Evolutionary conservation across 2,888 invertebrate species (phyloP), one percentile per base, ranked within the genome.

Genomic region (Machimus rusticus): DNA sequence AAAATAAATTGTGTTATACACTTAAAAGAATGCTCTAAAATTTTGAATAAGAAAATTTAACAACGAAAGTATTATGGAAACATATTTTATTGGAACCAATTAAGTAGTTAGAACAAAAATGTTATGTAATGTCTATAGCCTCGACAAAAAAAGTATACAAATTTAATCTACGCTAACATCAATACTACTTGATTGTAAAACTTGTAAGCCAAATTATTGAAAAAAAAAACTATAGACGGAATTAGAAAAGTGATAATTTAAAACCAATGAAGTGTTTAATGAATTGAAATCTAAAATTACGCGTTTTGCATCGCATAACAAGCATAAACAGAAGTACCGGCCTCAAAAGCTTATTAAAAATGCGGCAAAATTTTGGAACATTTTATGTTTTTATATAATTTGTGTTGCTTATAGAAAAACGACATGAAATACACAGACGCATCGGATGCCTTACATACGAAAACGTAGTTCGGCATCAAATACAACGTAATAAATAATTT

Each of bases 331-430:
- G 12, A 66, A 12, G 12, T 66, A 66, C 66, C 28, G 66, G 28
- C 28, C 28, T 66, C 28, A 23, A 12, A 28, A 23, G 66, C 66
- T 66, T 23, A 66, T 66, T 66, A 66, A 66, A 66, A 66, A 66
- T 66, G 66, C 66, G 66, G 3, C 66, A 28, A 46, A 46, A 66
- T 34, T 34, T 76, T 76, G 12, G n/a, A 55, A 82, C 37, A 82
- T 82, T 55, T 55, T 51, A 55, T 55, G 37, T 39, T 39, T 39
- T 39, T 84, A 28, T 74, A 31, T 81, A 84, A 37, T 84, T 84
- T 66, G 66, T 84, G 84, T 84, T 84, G 84, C 84, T 84, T 66
- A 84, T 84, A 84, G 84, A 84, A 84, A 84, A 84, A 84, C 84
- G 84, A 84, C 39, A 84, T 84, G 57, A 66, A 66, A 39, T 76